Percentiles rank a stretch among this genome's conserved stretches.
These are phyloP conservation scores for Anseranas semipalmata DNA, from an alignment of 2,113 vertebrate genomes.

Conservation along the genomic window DNA sequence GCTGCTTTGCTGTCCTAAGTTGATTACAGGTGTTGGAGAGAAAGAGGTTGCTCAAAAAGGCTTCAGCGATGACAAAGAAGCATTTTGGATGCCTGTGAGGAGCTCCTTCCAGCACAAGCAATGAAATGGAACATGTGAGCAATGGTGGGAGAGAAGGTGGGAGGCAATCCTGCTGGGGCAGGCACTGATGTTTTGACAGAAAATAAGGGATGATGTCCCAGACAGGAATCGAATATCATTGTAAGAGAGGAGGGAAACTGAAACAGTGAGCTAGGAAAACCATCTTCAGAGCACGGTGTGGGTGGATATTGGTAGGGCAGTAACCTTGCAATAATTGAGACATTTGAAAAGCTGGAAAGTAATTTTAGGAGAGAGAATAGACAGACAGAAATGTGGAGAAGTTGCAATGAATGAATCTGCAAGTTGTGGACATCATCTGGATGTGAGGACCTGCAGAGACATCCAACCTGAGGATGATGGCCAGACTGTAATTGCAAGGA, in stretches of 20 bases:
- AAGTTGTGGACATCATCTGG: not conserved
- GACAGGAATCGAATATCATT: not conserved
- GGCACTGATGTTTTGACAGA: conserved; percentile 27
- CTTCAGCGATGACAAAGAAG: not conserved
- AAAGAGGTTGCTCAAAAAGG: not conserved
- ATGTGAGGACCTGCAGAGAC: not conserved
- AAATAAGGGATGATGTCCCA: not conserved
- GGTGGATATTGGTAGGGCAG: not conserved
- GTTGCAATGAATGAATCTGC: not conserved
- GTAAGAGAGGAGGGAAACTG: not conserved
- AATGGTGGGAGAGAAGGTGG: conserved; percentile 10
- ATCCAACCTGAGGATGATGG: not conserved
- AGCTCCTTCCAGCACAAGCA: conserved; percentile 6
- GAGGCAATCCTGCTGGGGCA: conserved; percentile 21
- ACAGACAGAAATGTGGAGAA: not conserved
- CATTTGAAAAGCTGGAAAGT: not conserved
- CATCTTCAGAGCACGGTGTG: not conserved
- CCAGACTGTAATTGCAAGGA: not conserved
- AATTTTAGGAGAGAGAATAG: not conserved
- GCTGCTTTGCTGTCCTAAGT: not conserved
- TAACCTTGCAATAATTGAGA: not conserved
- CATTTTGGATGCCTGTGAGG: not conserved
- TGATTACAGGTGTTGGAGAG: not conserved
- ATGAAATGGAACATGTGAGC: not conserved
- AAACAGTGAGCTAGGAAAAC: not conserved